Base-by-base conservation (phyloP, 2,113 vertebrate genomes). In the Ochotona curzoniae region DNA sequence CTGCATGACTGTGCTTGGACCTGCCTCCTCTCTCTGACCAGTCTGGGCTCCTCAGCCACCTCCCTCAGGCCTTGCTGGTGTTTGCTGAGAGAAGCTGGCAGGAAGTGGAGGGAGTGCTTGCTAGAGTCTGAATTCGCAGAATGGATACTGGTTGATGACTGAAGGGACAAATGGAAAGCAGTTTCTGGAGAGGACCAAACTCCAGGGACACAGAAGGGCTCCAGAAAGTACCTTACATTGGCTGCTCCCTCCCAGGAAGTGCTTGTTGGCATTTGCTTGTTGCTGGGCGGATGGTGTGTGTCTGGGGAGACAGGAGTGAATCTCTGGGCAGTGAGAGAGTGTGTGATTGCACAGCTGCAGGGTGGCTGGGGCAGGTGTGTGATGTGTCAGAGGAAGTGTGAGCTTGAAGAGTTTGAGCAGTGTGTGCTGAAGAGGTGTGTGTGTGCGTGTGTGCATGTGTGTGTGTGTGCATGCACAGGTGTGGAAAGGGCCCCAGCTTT, bases 371-470 rank as follows among this genome's bases (percentile, higher is more conserved):
- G 91, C 5, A 17, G 11, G 44, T 0, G 8, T 83, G 15, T 49
- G 66, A 51, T 0, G 44, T 57, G 74, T 64, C 38, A 17, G 85
- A 26, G 18, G 1, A 8, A 35, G 38, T 28, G 91, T 57, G 63
- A 61, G 18, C 10, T 35, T 35, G 64, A 83, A 28, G 83, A 63
- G 60, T 38, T 28, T 18, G 25, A 12, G 23, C 3, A 54, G n/a
- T 12, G 11, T 0, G 0, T 9, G 66, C 10, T 11, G n/a, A 23
- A 78, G 66, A 2, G 8, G 26, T 51, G 30, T 54, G 11, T n/a
- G 49, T 32, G 17, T 14, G 15, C 1, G 30, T n/a, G 66, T 23
- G 0, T 0, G 0, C 20, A 23, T 64, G 49, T 0, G 2, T 21
- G 17, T 14, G 54, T 14, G 14, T 18, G 12, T 57, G 54, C 54